Conservation (phyloP, 2,888 invertebrate genomes). For the Nephrotoma guestfalica region DNA sequence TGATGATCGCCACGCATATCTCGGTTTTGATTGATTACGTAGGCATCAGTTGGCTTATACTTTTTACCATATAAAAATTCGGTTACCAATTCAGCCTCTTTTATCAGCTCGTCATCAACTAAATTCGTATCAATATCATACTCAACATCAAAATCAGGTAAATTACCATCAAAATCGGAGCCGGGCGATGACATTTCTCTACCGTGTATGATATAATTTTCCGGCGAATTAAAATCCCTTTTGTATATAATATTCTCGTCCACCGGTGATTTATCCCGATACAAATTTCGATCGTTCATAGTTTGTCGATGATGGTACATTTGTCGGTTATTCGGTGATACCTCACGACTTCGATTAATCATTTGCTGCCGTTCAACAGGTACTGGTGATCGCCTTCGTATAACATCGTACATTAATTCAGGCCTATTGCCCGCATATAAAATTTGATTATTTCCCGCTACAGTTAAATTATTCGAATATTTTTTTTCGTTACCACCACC, state of each 20-base stretch:
- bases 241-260: background rate
- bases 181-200: constrained; percentile 6
- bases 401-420: constrained; percentile 29
- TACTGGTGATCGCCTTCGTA: constrained; percentile 24
- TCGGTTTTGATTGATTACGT: constrained; percentile 13
- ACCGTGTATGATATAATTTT: background rate
- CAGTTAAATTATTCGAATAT: background rate
- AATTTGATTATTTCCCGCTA: constrained; percentile 12
- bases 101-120: constrained; percentile 32
- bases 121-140: constrained; percentile 7
- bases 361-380: constrained; percentile 14
- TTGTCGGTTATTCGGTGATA: constrained; percentile 7
- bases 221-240: constrained; percentile 1
- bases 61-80: constrained; percentile 39
- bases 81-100: constrained; percentile 40
- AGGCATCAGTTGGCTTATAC: constrained; percentile 28
- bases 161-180: constrained; percentile 7
- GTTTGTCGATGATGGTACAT: background rate
- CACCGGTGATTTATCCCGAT: constrained; percentile 1
- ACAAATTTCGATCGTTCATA: constrained; percentile 1
- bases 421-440: constrained; percentile 16
- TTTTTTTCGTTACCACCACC: constrained; percentile 10
- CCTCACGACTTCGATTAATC: constrained; percentile 11
- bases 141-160: constrained; percentile 9
- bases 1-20: constrained; percentile 12